Evolutionary conservation across 2,113 vertebrate genomes (phyloP), one percentile per base, ranked within the genome.

Genomic region (Protomyctophum bolini): DNA sequence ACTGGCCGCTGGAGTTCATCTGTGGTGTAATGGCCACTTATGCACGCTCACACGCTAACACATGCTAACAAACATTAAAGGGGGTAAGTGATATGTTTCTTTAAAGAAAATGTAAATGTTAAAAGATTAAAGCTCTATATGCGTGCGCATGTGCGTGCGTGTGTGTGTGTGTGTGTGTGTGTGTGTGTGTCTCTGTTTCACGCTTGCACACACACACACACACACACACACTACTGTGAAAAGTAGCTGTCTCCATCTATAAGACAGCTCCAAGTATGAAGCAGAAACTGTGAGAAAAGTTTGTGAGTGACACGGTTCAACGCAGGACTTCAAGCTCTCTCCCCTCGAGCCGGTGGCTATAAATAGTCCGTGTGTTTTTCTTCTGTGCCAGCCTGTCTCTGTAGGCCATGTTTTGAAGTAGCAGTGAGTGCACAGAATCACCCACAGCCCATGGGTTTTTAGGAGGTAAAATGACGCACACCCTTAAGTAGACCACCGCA

Each of bases 381-480:
- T 81, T 88, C 67, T 83, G 86, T 89, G 90, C 83, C 90, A 87
- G 75, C 73, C 83, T 82, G 68, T 77, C 84, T 88, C 88, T 86
- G 83, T 86, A 83, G 86, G 88, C 84, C 86, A 85, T 81, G 72
- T 86, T 87, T 82, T 90, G 83, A 88, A 83, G 87, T 79, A 83
- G 83, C 82, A 67, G 80, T 50, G 46, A 63, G 83, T 12, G 50
- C 74, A 73, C 77, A 89, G 88, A 82, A 82, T 87, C 68, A 80
- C 76, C 74, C 86, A 21, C 33, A 41, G 84, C 83, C 80, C 41
- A 67, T 41, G 75, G 83, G 75, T 87, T 89, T 80, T 92, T 90
- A 90, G 83, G 81, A 89, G 89, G 90, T 92, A 81, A 76, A 81
- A 6, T 41, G 33, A 6, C 63, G 71, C 76, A 61, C 73, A 71